Base-by-base conservation (phyloP, 2,113 vertebrate genomes). In the Smithornis capensis region DNA sequence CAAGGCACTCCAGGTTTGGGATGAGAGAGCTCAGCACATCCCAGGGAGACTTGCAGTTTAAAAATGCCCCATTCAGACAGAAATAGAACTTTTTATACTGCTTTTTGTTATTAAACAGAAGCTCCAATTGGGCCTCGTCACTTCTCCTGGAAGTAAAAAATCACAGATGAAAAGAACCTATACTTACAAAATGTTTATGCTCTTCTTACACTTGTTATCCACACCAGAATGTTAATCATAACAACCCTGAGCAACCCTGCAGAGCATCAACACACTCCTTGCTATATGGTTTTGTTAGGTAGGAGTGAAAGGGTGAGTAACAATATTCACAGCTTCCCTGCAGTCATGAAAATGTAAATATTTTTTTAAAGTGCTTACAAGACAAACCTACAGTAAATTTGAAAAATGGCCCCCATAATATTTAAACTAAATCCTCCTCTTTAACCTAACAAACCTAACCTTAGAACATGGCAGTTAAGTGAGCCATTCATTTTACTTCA, bases 301-400 rank as follows among this genome's bases (percentile, higher is more conserved):
- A 83, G 69, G 87, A 29, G 55, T 75, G 95, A 88, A 70, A 65
- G 88, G 93, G 49, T 83, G 93, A 96, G 52, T 83, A 94, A 94
- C 67, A 92, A 90, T 85, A 93, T 75, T 89, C 95, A 91, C 78
- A 83, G 96, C 86, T 96, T 95, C 97, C 88, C 95, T 19, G 19
- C 71, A 94, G 95, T 92, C 95, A 60, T 15, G 24, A 86, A 95
- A 97, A 92, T 86, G 96, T 97, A 98, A 98, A 98, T 97, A 97
- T 97, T 96, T 97, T 94, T 92, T 60, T 81, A 25, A 97, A 98
- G 96, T 93, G 94, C 95, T 98, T 94, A 95, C 96, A 97, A 96
- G 97, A 96, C 94, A 98, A 97, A 97, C 85, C 93, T 87, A 96
- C 93, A 95, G 95, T 93, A 97, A 96, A 98, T 93, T 71, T 97